Percentiles rank a stretch among this genome's conserved stretches.
Evolutionary conservation across 2,797 vertebrate species (phyloP).

Genomic region (Paguma larvata): DNA sequence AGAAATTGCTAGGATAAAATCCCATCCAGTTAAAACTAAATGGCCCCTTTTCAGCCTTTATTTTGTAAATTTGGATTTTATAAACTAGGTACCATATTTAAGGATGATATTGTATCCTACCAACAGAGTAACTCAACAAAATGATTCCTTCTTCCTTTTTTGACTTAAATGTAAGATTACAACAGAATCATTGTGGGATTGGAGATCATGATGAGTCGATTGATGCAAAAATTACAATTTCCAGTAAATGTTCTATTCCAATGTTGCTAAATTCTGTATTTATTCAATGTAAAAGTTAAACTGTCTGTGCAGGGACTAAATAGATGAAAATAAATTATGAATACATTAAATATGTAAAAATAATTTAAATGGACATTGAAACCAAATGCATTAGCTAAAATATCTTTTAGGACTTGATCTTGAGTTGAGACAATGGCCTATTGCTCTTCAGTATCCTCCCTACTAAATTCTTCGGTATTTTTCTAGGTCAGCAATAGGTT

Average conservation of each 20-base stretch:
- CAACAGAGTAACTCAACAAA: not conserved
- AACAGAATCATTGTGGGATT: not conserved
- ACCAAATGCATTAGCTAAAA: not conserved
- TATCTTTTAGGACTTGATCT: not conserved
- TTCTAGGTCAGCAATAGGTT: not conserved
- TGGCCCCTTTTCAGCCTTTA: not conserved
- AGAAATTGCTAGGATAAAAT: not conserved
- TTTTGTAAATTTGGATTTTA: not conserved
- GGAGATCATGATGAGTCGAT: not conserved
- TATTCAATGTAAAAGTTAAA: not conserved
- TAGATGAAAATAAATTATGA: not conserved
- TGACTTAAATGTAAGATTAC: not conserved
- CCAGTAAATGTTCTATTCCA: not conserved
- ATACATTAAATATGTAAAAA: not conserved
- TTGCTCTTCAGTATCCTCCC: not conserved
- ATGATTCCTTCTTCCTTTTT: not conserved
- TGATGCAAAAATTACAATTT: not conserved
- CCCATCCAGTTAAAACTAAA: not conserved
- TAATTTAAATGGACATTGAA: not conserved
- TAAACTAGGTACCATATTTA: not conserved
- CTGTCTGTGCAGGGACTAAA: not conserved
- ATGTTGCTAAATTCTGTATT: not conserved
- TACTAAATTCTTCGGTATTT: not conserved
- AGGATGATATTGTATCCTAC: not conserved
- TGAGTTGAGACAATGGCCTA: not conserved